Evolutionary conservation across 2,888 invertebrate species (phyloP).

Genomic region (Drosophila gaucha): DNA sequence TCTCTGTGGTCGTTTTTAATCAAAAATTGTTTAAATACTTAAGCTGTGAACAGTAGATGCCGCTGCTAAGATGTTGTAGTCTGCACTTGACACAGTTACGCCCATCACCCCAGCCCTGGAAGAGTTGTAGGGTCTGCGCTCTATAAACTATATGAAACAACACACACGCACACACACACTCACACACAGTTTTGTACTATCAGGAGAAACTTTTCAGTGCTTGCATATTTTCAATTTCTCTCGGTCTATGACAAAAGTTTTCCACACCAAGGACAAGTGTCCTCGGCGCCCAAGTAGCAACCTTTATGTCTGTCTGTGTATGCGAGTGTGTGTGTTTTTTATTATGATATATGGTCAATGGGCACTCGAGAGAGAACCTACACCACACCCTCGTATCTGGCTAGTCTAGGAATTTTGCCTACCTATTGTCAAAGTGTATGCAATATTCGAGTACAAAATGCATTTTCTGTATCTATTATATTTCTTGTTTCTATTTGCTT

Average conservation of each 20-base stretch:
- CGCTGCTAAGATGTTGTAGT: conserved; percentile 19
- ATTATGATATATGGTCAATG: conserved; percentile 50
- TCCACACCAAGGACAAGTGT: conserved; percentile 73
- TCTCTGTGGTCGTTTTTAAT: neutral
- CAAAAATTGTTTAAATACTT: conserved; percentile 49
- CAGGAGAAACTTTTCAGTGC: conserved; percentile 64
- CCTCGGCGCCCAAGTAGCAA: conserved; percentile 37
- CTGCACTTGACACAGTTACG: conserved; percentile 70
- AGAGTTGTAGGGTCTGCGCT: conserved; percentile 15
- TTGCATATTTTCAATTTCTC: conserved; percentile 75
- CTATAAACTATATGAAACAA: conserved; percentile 43
- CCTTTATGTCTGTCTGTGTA: conserved; percentile 17
- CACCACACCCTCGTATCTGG: neutral
- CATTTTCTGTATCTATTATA: conserved; percentile 40
- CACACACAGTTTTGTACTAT: conserved; percentile 35
- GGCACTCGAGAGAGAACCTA: conserved; percentile 19
- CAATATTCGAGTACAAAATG: conserved; percentile 43
- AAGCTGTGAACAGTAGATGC: conserved; percentile 5
- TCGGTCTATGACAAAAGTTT: conserved; percentile 66
- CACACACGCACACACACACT: conserved; percentile 21
- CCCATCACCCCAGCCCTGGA: neutral
- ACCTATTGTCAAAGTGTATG: conserved; percentile 52
- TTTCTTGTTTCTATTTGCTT: conserved; percentile 47
- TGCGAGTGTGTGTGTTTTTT: conserved; percentile 25
- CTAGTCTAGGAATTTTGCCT: neutral